These are phyloP conservation scores for Diabrotica undecimpunctata DNA, from an alignment of 1,140 invertebrate genomes.

Conservation along the genomic window DNA sequence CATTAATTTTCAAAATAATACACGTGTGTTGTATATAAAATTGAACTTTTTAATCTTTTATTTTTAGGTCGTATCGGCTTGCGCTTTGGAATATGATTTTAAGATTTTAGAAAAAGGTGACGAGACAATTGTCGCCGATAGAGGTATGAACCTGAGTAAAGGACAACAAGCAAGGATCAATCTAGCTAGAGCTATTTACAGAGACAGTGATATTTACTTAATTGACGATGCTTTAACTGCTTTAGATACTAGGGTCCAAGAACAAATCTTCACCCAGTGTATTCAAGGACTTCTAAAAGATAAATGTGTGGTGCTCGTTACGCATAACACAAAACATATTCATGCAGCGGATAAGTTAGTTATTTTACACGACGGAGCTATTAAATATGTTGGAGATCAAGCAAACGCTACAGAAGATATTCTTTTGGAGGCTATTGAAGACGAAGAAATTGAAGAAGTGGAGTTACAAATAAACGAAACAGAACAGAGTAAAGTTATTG, in stretches of 20 bases:
- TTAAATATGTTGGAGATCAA: slow-evolving; percentile 22
- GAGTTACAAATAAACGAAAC: slow-evolving; percentile 1
- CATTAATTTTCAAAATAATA: too few relatives aligned
- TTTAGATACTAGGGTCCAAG: slow-evolving; percentile 77
- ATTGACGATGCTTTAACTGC: slow-evolving; percentile 81
- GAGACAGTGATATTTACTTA: slow-evolving; percentile 72
- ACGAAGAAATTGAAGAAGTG: neutral
- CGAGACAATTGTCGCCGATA: slow-evolving; percentile 77
- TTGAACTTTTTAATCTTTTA: neutral
- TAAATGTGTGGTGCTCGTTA: slow-evolving; percentile 70
- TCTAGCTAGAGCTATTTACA: slow-evolving; percentile 78
- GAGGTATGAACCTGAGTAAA: slow-evolving; percentile 73
- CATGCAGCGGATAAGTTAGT: slow-evolving; percentile 29
- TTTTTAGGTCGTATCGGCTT: slow-evolving; percentile 21
- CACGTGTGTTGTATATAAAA: neutral
- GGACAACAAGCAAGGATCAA: slow-evolving; percentile 90
- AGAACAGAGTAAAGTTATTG: slow-evolving; percentile 15
- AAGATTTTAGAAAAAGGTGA: slow-evolving; percentile 53
- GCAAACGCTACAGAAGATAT: slow-evolving; percentile 16
- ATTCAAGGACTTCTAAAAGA: slow-evolving; percentile 65
- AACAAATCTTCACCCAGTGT: slow-evolving; percentile 73
- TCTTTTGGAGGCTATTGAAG: slow-evolving; percentile 24
- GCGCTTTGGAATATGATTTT: slow-evolving; percentile 28
- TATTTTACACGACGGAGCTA: slow-evolving; percentile 24
- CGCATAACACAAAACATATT: slow-evolving; percentile 59